These are phyloP conservation scores for Ramphastos sulfuratus DNA, from an alignment of 2,113 vertebrate genomes.

Conservation along the genomic window DNA sequence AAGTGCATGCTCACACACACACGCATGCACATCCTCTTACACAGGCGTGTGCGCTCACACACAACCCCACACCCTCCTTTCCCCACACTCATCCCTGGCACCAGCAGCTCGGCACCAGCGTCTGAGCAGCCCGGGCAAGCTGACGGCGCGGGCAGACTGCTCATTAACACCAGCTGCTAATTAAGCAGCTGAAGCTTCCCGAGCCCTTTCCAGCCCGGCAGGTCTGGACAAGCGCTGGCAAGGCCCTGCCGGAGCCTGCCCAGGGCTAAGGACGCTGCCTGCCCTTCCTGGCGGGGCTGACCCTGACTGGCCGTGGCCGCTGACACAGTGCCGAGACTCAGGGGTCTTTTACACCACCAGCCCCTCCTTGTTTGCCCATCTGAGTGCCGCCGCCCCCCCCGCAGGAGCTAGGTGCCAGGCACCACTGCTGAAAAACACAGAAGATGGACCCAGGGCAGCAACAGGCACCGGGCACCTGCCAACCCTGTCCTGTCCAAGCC, in stretches of 20 bases:
- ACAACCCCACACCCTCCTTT: background rate
- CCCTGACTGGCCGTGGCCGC: background rate
- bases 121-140: background rate
- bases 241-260: fast-evolving
- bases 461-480: background rate
- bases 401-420: background rate
- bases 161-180: background rate
- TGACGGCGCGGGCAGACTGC: background rate
- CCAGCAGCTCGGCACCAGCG: background rate
- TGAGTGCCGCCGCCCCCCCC: background rate
- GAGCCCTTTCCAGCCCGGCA: background rate
- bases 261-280: fast-evolving
- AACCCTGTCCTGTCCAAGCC: background rate
- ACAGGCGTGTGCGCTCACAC: too few species aligned
- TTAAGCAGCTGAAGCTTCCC: background rate
- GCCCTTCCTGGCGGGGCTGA: background rate
- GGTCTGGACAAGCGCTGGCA: background rate
- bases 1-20: too few species aligned
- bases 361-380: too few species aligned
- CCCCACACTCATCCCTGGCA: background rate
- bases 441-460: fast-evolving
- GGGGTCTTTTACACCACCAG: background rate
- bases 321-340: fast-evolving
- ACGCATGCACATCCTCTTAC: too few species aligned
- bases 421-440: background rate